Base-by-base conservation (phyloP, 2,888 invertebrate genomes). In the Perizoma flavofasciatum region DNA sequence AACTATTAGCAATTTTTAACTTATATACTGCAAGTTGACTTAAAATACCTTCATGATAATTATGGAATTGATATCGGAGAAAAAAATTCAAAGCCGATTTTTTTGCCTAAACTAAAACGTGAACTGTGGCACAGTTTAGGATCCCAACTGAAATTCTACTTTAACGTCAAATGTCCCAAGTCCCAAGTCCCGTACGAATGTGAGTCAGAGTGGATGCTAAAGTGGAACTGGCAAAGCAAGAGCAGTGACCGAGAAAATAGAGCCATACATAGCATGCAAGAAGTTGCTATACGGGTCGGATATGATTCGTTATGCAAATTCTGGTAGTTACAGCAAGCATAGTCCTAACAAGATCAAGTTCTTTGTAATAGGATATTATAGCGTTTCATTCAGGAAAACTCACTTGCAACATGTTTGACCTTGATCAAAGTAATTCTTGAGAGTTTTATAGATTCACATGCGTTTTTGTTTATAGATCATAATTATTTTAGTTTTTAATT, bases 381-480 rank as follows among this genome's bases (percentile, higher is more conserved):
- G 22, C 22, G 22, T 22, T 22, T 3, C 22, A 22, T 22, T 22
- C 22, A 22, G 22, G 22, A 22, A 22, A 22, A 22, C 22, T 22
- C 3, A 22, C 22, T 43, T 46, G 46, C 46, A 7, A 39, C 8
- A 4, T 46, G 46, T 7, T 9, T 34, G 35, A 35, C 48, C 11
- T 48, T 48, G 35, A 34, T 39, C 9, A 4, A 39, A 8, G 39
- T 39, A 0, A 39, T 39, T 39, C 39, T 39, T 39, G 39, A 39
- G 7, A 39, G 9, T 8, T 39, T 39, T 4, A 39, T 39, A 39
- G 22, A 39, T 39, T 39, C 39, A 7, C 7, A 39, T 37, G 66
- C 69, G 22, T 22, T 22, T 22, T 22, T 22, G 22, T 22, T 22
- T 22, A 2, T 22, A 22, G 22, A 22, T 22, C 22, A 22, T 22